Base-by-base conservation (phyloP, 2,113 vertebrate genomes). In the Sander vitreus region DNA sequence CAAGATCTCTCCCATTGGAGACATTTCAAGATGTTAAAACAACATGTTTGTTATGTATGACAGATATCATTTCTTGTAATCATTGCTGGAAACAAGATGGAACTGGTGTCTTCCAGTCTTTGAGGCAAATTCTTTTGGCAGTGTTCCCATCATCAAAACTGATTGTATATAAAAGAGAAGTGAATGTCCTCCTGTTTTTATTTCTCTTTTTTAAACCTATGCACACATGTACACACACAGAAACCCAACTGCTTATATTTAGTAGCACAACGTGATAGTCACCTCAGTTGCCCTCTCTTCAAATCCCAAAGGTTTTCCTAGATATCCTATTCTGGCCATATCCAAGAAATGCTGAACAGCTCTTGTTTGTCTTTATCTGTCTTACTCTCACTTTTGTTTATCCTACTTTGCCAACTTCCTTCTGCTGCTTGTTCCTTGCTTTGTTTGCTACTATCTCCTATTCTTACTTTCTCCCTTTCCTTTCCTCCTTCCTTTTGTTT, bases 71-170 rank as follows among this genome's bases (percentile, higher is more conserved):
- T 57, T 64, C 60, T 65, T 64, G 13, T 54, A 8, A 45, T 33
- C 12, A 48, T 65, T 21, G 48, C 25, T 65, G 25, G 69, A 39
- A 50, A 58, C 10, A 54, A 30, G 12, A 25, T 50, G 2, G 3
- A 50, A 43, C 21, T 16, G 16, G 27, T 43, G 25, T 58, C 16
- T 70, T 21, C 43, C 51, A 57, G 59, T 23, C 21, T 57, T 18
- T 47, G 13, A 50, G 50, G 36, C 36, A 47, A 47, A 48, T 36
- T 25, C 0, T 55, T 69, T 45, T 73, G 6, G 60, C 59, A 86
- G 57, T 58, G 53, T 23, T 72, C 27, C 69, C 23, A 18, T 63
- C 50, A 74, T 71, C 47, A 70, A 57, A 67, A n/a, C 48, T 70
- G 58, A 60, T 59, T 70, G 21, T 51, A 19, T 21, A 30, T 7